Evolutionary conservation across 2,113 vertebrate genomes (phyloP).

Genomic region (Miniopterus natalensis): DNA sequence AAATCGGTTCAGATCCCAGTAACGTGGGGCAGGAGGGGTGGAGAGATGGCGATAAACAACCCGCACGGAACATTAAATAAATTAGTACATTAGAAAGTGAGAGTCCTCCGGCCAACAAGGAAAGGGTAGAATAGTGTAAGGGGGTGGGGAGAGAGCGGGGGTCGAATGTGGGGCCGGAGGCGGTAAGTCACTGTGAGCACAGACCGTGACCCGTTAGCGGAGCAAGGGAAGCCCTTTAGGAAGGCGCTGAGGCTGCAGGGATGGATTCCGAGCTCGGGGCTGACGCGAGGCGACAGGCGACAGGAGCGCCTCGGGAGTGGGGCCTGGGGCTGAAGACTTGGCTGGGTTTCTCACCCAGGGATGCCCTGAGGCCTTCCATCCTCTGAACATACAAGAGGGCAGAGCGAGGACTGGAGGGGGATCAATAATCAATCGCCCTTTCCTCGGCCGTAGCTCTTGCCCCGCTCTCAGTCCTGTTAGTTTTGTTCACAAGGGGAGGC

Average conservation of each 20-base stretch:
- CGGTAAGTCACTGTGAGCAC: neutral
- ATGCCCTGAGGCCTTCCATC: neutral
- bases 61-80: too few relatives aligned
- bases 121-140: neutral
- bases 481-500: neutral
- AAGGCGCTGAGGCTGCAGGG: accelerated
- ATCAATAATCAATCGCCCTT: too few relatives aligned
- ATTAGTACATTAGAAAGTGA: neutral
- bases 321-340: accelerated
- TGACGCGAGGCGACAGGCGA: accelerated
- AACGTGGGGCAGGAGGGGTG: accelerated
- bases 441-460: neutral
- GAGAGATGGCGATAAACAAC: neutral
- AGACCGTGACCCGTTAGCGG: accelerated
- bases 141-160: neutral
- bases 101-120: neutral
- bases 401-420: accelerated
- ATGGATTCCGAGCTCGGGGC: neutral
- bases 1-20: neutral
- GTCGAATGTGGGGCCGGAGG: too few relatives aligned
- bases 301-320: neutral
- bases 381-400: neutral
- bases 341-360: neutral
- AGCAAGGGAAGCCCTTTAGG: neutral
- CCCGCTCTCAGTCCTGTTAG: accelerated